phyloP scores from a whole-genome alignment of 2,113 vertebrate species.

The Xiphias gladius region DNA sequence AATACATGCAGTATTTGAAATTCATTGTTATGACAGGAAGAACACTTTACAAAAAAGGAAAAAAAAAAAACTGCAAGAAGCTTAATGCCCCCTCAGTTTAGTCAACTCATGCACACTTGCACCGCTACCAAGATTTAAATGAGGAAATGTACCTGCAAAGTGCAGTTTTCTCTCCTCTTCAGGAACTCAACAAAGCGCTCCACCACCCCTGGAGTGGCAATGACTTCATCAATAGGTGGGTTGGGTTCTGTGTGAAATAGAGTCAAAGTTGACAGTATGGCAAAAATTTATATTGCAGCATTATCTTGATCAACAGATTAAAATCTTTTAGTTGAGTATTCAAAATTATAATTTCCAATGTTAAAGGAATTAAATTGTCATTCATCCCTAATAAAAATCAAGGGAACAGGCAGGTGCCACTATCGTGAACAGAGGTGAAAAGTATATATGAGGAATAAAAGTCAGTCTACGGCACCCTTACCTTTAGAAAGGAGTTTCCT shows the following conservation, averaged over 20 bases:
- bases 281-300: background rate
- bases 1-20: background rate
- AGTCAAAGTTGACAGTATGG: background rate
- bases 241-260: slow-evolving; percentile 89
- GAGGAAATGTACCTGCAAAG: slow-evolving; percentile 89
- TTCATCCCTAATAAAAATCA: background rate
- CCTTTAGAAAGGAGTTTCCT: slow-evolving; percentile 98
- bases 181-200: slow-evolving; percentile 98
- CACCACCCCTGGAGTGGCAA: slow-evolving; percentile 94
- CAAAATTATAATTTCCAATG: background rate
- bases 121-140: background rate
- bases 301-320: background rate
- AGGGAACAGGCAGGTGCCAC: background rate
- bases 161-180: slow-evolving; percentile 97
- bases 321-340: background rate
- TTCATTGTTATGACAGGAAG: background rate
- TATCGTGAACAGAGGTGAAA: background rate
- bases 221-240: slow-evolving; percentile 98
- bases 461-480: slow-evolving; percentile 58
- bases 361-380: background rate
- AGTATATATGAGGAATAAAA: background rate
- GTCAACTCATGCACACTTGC: slow-evolving; percentile 1
- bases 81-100: background rate
- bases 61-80: background rate
- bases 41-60: background rate